Evolutionary conservation across 2,888 invertebrate species (phyloP).

Genomic region (Synanthedon myopaeformis): DNA sequence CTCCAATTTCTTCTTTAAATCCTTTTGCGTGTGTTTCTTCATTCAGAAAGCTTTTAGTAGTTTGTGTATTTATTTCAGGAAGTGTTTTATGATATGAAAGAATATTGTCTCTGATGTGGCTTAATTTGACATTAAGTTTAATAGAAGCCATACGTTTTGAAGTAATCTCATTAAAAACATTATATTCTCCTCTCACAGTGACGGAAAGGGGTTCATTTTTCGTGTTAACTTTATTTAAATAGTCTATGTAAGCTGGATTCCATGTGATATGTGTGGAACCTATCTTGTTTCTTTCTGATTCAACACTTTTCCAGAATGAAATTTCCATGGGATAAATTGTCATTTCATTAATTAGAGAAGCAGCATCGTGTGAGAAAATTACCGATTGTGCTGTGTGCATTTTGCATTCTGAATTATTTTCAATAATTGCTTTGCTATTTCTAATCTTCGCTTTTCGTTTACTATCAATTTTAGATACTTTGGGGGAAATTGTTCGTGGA

Average conservation of each 20-base stretch:
- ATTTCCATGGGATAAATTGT: conserved; percentile 37
- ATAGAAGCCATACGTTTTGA: conserved; percentile 37
- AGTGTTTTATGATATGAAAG: conserved; percentile 12
- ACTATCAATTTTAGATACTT: conserved; percentile 7
- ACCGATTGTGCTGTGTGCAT: conserved; percentile 22
- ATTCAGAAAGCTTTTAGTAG: conserved; percentile 3
- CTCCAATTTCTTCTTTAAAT: background rate
- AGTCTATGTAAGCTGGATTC: conserved; percentile 29
- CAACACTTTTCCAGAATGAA: conserved; percentile 26
- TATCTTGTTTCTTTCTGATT: conserved; percentile 17
- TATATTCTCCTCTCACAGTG: conserved; percentile 21
- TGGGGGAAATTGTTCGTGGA: conserved; percentile 13
- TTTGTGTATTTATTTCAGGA: conserved; percentile 11
- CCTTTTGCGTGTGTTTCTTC: background rate
- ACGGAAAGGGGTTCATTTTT: conserved; percentile 15
- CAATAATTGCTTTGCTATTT: conserved; percentile 2
- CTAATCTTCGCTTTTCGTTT: conserved; percentile 21
- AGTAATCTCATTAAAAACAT: conserved; percentile 34
- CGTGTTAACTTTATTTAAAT: conserved; percentile 22
- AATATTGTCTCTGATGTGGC: conserved; percentile 21
- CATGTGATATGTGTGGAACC: conserved; percentile 40
- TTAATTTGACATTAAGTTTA: conserved; percentile 33
- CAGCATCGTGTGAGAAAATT: conserved; percentile 22
- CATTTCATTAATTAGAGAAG: conserved; percentile 32
- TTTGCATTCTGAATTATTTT: conserved; percentile 9